Base-by-base conservation (phyloP, 2,113 vertebrate genomes). In the Vidua macroura region DNA sequence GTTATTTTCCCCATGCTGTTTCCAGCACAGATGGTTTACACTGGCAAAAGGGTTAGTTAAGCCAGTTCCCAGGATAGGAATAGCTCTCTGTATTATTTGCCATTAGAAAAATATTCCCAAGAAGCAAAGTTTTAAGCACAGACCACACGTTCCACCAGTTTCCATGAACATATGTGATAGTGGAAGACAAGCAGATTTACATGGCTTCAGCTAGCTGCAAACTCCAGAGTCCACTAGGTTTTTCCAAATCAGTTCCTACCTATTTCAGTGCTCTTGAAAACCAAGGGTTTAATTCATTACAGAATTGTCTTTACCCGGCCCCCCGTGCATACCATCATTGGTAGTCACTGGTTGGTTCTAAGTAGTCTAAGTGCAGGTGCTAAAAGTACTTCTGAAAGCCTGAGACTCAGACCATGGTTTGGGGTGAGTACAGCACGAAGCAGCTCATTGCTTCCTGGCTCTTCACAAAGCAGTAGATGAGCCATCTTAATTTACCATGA, bases 261-360 rank as follows among this genome's bases (percentile, higher is more conserved):
- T 30, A 2, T 28, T 73, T 49, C 33, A 44, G 13, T n/a, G 25
- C 5, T 76, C 23, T 24, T 14, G 16, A 88, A 87, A 23, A 68
- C 3, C 27, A 51, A 22, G 30, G 27, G 63, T 3, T 59, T 68
- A 48, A 53, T 33, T 48, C 4, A 46, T 62, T 16, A 46, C 10
- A 87, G 22, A 4, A 60, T 4, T 2, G 0, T 14, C 22, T 60
- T 79, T 73, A 49, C 7, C 33, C 53, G 52, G 2, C 2, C 1
- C 0, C 1, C 2, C 6, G 39, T 30, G 3, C 13, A 30, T 35
- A 22, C 9, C 9, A 1, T 22, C 30, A 7, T 28, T 85, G 9
- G 10, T 22, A 31, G 39, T 59, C 21, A 35, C 13, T 6, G 3
- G 4, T 10, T 75, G 33, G 7, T 8, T 67, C 23, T 62, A 51